Conservation (phyloP, 2,888 invertebrate species). For the Mamestra brassicae region DNA sequence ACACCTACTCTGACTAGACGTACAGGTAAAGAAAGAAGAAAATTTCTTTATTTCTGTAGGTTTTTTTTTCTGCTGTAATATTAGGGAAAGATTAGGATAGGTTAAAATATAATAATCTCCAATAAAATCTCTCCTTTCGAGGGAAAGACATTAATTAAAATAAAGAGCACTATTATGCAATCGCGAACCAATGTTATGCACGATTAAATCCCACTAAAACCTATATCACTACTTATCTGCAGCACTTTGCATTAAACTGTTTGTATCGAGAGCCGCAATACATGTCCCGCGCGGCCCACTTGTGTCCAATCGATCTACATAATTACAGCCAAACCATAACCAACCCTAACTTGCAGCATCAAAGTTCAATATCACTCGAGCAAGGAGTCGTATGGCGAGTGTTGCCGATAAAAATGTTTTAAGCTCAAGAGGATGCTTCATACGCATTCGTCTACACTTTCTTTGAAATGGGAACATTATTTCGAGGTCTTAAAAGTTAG, state of each 20-base stretch:
- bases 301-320: constrained; percentile 70
- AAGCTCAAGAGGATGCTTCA: constrained; percentile 72
- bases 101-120: too few relatives aligned
- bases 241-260: constrained; percentile 57
- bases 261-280: constrained; percentile 69
- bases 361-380: constrained; percentile 44
- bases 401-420: constrained; percentile 78
- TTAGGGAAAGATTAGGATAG: too few relatives aligned
- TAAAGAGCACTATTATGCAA: background rate
- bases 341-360: constrained; percentile 45
- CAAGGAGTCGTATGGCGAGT: constrained; percentile 46
- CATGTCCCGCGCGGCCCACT: constrained; percentile 72
- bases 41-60: too few relatives aligned
- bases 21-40: too few relatives aligned
- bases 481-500: constrained; percentile 67
- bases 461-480: constrained; percentile 69
- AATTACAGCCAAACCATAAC: constrained; percentile 54
- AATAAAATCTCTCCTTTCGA: too few relatives aligned
- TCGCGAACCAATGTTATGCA: constrained; percentile 1
- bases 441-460: constrained; percentile 71
- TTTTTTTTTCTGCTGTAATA: too few relatives aligned
- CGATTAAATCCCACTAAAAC: constrained; percentile 37
- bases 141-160: background rate
- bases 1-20: too few relatives aligned
- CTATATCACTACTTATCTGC: constrained; percentile 39